phyloP scores from a whole-genome alignment of 2,797 vertebrate species.

The Anguilla anguilla region DNA sequence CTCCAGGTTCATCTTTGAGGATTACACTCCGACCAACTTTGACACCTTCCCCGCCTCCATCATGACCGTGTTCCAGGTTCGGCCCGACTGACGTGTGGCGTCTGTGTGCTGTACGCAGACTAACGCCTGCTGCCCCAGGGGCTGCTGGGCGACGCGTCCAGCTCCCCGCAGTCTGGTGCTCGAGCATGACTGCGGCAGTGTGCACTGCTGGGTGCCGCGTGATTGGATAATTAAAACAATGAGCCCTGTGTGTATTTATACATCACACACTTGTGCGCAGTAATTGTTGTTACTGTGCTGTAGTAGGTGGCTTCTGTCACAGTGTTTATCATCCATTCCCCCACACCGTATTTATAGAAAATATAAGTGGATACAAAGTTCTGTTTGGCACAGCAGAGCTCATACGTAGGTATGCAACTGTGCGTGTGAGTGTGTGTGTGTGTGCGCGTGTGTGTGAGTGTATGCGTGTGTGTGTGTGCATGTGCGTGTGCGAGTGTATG shows the following conservation, averaged over 20 bases:
- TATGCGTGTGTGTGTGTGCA: background rate
- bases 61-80: slow-evolving; percentile 99
- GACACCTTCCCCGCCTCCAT: slow-evolving; percentile 98
- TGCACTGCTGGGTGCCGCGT: background rate
- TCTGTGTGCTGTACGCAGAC: too few species aligned
- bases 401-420: background rate
- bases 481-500: background rate
- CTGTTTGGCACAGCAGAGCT: background rate
- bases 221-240: background rate
- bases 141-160: background rate
- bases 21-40: slow-evolving; percentile 97
- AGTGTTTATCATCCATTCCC: background rate
- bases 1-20: slow-evolving; percentile 96
- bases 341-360: background rate
- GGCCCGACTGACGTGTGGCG: slow-evolving; percentile 43
- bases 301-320: background rate
- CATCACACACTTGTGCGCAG: background rate
- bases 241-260: background rate
- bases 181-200: background rate
- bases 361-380: background rate
- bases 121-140: background rate
- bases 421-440: background rate
- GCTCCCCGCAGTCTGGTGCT: background rate
- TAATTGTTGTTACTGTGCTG: background rate
- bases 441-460: too few species aligned